Base-by-base conservation (phyloP, 2,797 vertebrate species). In the Cheirogaleus major region DNA sequence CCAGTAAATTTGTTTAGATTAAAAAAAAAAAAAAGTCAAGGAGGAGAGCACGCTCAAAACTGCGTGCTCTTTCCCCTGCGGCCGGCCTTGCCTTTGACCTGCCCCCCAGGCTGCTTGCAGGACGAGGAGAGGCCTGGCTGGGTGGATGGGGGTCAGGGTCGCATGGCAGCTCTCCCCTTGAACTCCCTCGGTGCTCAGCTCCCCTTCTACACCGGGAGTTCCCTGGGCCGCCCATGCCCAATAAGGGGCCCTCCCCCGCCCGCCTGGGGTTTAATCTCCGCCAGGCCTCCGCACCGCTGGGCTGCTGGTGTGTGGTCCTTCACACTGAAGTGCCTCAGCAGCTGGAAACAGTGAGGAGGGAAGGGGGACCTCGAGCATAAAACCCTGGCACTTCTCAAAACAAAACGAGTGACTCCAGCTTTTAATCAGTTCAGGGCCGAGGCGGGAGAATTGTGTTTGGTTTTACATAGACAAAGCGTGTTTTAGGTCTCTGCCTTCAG, bases 271-370 rank as follows among this genome's bases (percentile, higher is more conserved):
- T 98, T 98, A 98, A 98, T 98, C 98, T 98, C 98, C 86, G 84
- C 97, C 98, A 98, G 98, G 98, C 98, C 98, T 94, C 97, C 0
- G 48, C 6, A 59, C 84, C 8, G 69, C 98, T 96, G 96, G 97
- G 98, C 97, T 98, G 98, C 98, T 98, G 98, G 98, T 98, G 98
- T 98, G 98, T 99, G 98, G 98, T 98, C 98, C 98, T 97, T 97
- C 96, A 97, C 98, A 35, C 45, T 98, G 98, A 98, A 97, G 98
- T 96, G 97, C 98, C 96, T 98, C 97, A 0, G 97, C 98, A 98
- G 98, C 98, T 99, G 98, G 98, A 98, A 98, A 96, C 95, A 98
- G 98, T 97, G 98, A 98, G 97, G 95, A 97, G 73, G 87, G 96
- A 97, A 94, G 89, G 89, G 94, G 80, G 45, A 75, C 55, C 76